Evolutionary conservation across 2,113 vertebrate species (phyloP).

Genomic region (Varanus salvator): DNA sequence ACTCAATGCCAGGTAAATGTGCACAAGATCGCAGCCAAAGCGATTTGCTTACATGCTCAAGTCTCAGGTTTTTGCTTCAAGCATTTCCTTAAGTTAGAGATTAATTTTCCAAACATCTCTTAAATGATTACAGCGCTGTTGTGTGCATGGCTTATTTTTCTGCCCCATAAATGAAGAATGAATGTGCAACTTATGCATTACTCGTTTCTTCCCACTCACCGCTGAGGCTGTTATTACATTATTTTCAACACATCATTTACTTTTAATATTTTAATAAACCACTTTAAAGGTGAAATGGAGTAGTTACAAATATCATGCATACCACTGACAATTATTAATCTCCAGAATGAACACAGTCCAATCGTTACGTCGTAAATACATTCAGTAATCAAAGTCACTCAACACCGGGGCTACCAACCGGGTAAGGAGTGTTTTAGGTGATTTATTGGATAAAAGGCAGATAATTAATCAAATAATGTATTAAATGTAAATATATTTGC

Average conservation of each 20-base stretch:
- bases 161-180: slow-evolving; percentile 36
- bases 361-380: slow-evolving; percentile 52
- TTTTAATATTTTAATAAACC: slow-evolving; percentile 75
- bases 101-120: slow-evolving; percentile 56
- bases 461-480: slow-evolving; percentile 11
- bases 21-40: too few relatives aligned
- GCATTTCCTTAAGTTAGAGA: slow-evolving; percentile 39
- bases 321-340: slow-evolving; percentile 68
- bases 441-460: background rate
- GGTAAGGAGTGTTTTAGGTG: background rate
- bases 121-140: slow-evolving; percentile 40
- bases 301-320: slow-evolving; percentile 68
- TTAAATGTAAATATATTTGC: background rate
- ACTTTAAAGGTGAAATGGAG: slow-evolving; percentile 72
- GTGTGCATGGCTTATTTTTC: slow-evolving; percentile 36
- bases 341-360: slow-evolving; percentile 60
- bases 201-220: slow-evolving; percentile 25
- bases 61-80: slow-evolving; percentile 34
- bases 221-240: slow-evolving; percentile 68
- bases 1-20: too few relatives aligned
- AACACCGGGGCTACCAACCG: background rate
- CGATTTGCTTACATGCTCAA: slow-evolving; percentile 43
- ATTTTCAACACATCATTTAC: slow-evolving; percentile 73
- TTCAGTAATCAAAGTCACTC: background rate
- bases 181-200: slow-evolving; percentile 33